Evolutionary conservation across 2,797 vertebrate genomes (phyloP).

Genomic region (Trichosurus vulpecula): DNA sequence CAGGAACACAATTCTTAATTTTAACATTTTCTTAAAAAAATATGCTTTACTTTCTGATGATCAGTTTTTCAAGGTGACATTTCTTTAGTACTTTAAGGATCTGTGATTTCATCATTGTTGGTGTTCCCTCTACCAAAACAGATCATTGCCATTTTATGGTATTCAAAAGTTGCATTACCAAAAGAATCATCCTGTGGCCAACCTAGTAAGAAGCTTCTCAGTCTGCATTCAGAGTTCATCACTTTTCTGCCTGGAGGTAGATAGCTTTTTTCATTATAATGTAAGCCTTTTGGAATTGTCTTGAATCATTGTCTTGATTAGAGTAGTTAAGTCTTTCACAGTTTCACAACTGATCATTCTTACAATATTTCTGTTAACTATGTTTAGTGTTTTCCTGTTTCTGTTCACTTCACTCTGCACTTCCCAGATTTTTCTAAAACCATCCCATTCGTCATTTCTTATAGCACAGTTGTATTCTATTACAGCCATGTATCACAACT

Average conservation of each 20-base stretch:
- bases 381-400: background rate
- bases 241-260: background rate
- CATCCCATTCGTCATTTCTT: background rate
- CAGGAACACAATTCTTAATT: slow-evolving; percentile 24
- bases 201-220: background rate
- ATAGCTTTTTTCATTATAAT: background rate
- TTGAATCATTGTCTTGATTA: background rate
- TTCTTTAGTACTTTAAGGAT: background rate
- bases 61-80: background rate
- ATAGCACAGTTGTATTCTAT: background rate
- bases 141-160: background rate
- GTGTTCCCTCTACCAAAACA: background rate
- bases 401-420: background rate
- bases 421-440: background rate
- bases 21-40: slow-evolving; percentile 16
- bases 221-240: background rate
- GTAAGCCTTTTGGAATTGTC: background rate
- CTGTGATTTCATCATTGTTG: background rate
- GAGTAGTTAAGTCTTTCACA: background rate
- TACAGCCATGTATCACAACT: background rate
- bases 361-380: background rate
- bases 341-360: background rate
- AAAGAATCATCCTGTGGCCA: background rate
- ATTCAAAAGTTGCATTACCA: background rate
- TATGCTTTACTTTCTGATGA: slow-evolving; percentile 38